Base-by-base conservation (phyloP, 2,113 vertebrate genomes). In the Caranx melampygus region DNA sequence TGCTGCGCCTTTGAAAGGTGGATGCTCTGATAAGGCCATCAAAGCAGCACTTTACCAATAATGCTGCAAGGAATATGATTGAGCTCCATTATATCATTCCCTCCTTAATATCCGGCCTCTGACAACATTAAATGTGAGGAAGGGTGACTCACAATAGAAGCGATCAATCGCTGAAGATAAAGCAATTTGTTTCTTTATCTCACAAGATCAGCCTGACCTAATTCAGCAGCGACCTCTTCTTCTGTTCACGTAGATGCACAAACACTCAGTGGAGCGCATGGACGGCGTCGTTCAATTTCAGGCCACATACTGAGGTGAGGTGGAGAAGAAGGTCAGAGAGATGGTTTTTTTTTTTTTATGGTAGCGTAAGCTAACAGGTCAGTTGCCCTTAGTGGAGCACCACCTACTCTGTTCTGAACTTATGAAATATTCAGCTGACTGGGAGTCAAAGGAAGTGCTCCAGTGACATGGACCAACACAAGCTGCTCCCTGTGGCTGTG, bases 401-500 rank as follows among this genome's bases (percentile, higher is more conserved):
- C 62, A 80, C 63, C 76, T 70, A 72, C 76, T 75, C 8, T 72
- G 42, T 63, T 79, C 86, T 72, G 72, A 82, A 80, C 67, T 78
- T 81, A 89, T 92, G 77, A 92, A 92, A 91, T 92, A 92, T 91
- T 92, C 79, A 90, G 81, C 59, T 54, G 59, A 74, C 57, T 60
- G 40, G 77, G 68, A 86, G 85, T 83, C 78, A 82, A 83, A 86
- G 80, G 68, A 70, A 87, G 73, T 16, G 77, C 78, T 82, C 71
- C 54, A n/a, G 71, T 81, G 86, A 87, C 85, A 91, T 69, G 45
- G 49, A 84, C 75, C 58, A 78, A 66, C 47, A 83, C 58, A 51
- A 57, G 67, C 81, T 67, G 74, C 70, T 88, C 79, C 79, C 57
- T 49, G 64, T 40, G 79, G 72, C 62, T 61, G 35, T 15, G 42